Conservation (phyloP, 2,888 invertebrate genomes). For the Adelphocoris suturalis region DNA sequence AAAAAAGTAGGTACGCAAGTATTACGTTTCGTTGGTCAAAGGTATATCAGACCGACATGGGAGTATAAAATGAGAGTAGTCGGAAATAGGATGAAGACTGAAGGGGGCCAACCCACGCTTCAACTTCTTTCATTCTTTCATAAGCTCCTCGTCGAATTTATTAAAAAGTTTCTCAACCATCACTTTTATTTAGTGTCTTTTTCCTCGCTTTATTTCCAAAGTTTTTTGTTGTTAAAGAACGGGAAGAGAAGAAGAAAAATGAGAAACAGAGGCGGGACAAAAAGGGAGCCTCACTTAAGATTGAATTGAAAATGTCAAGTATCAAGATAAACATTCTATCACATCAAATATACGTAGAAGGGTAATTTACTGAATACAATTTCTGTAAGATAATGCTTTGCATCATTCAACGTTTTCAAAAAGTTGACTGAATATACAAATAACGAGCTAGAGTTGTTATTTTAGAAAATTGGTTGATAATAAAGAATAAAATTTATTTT, state of each 20-base stretch:
- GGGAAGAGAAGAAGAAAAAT: background rate
- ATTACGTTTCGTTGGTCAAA: too few species aligned
- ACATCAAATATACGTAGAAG: too few species aligned
- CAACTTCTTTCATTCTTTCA: background rate
- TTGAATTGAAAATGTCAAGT: background rate
- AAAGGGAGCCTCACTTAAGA: background rate
- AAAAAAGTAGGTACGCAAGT: too few species aligned
- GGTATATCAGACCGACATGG: background rate
- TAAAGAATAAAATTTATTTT: too few species aligned
- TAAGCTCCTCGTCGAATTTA: conserved; percentile 5
- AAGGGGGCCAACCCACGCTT: background rate
- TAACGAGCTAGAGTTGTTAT: too few species aligned
- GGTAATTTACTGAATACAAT: too few species aligned
- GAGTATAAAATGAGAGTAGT: background rate
- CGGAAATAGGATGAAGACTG: background rate
- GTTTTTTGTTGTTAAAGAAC: background rate
- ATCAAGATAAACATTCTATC: too few species aligned
- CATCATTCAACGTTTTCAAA: too few species aligned
- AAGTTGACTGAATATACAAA: too few species aligned
- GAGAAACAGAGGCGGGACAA: background rate
- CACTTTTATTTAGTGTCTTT: conserved; percentile 5
- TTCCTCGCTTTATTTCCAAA: background rate
- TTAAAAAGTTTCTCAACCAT: conserved; percentile 25
- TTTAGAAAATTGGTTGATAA: too few species aligned
- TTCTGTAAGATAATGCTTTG: too few species aligned